Percentiles rank a stretch among this genome's conserved stretches.
Evolutionary conservation across 2,113 vertebrate genomes (phyloP).

Genomic region (Bombycilla garrulus): DNA sequence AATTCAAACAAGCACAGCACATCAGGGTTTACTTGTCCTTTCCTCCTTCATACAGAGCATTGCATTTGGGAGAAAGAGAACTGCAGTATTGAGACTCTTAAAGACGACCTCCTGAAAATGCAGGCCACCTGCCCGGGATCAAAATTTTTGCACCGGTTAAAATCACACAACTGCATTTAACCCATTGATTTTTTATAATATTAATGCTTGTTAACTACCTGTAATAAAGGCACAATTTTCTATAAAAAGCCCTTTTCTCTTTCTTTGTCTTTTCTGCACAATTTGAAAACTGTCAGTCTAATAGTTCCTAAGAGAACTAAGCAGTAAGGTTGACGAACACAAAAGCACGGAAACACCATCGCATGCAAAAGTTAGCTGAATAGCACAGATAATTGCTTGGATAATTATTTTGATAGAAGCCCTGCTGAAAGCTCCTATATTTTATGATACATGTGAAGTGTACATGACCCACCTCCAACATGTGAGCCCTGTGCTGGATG

Average conservation of each 20-base stretch:
- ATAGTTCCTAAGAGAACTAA: constrained; percentile 68
- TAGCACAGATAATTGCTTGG: constrained; percentile 66
- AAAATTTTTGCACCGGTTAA: background rate
- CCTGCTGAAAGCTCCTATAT: constrained; percentile 34
- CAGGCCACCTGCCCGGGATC: background rate
- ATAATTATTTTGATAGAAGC: constrained; percentile 70
- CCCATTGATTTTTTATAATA: constrained; percentile 19
- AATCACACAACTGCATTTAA: constrained; percentile 22
- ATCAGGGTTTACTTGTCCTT: background rate
- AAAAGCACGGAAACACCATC: constrained; percentile 59
- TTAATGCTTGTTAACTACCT: constrained; percentile 55
- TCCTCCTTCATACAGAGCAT: background rate
- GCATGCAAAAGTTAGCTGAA: constrained; percentile 58
- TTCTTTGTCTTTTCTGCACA: constrained; percentile 55
- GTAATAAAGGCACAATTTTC: constrained; percentile 48
- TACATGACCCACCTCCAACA: constrained; percentile 25
- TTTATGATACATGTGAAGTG: constrained; percentile 19
- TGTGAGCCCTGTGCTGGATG: background rate
- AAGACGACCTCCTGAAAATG: background rate
- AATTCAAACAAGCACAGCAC: background rate
- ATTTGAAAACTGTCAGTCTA: constrained; percentile 55
- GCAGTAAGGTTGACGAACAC: constrained; percentile 54
- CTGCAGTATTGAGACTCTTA: background rate
- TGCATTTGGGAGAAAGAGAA: background rate
- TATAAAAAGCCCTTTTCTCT: constrained; percentile 50